Base-by-base conservation (phyloP, 1,140 invertebrate species). In the Drosophila littoralis region DNA sequence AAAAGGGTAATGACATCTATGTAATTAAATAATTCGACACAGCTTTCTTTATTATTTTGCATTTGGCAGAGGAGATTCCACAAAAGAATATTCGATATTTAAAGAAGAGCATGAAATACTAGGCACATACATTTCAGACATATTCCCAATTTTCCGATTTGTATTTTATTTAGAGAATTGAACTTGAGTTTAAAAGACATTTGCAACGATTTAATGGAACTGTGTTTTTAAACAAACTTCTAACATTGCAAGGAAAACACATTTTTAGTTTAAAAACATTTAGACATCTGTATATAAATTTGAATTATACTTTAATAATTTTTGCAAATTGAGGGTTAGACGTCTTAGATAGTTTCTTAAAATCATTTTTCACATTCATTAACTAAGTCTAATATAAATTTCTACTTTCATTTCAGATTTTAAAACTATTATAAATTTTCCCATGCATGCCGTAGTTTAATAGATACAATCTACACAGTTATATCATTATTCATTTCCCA, bases 401-500 rank as follows among this genome's bases (percentile, higher is more conserved):
- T 13, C 38, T 10, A 28, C 32, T 63, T 22, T 63, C 46, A n/a
- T 55, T 58, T 42, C 1, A 38, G 8, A 12, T 51, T 15, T 58
- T 32, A 13, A 8, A 13, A 5, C 8, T 13, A 1, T 35, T 17
- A 15, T 42, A 15, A 2, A 43, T 22, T 51, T 51, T 12, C 46
- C 45, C 57, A 59, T 17, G n/a, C 5, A n/a, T 13, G 15, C 13
- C 17, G 43, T 45, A 35, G 45, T 57, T 66, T 38, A n/a, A 15
- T 17, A n/a, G 33, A 68, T 59, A 13, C 45, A 10, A 50, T 22
- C 40, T 28, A 63, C 8, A 36, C 58, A 46, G 58, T 63, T 69
- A 46, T 54, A 61, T 51, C 12, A 66, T 43, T 42, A 43, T 58
- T 17, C 54, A 52, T 52, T 67, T 58, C 15, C 38, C 22, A 28